Base-by-base conservation (phyloP, 1,140 invertebrate genomes). In the Drepana arcuata region DNA sequence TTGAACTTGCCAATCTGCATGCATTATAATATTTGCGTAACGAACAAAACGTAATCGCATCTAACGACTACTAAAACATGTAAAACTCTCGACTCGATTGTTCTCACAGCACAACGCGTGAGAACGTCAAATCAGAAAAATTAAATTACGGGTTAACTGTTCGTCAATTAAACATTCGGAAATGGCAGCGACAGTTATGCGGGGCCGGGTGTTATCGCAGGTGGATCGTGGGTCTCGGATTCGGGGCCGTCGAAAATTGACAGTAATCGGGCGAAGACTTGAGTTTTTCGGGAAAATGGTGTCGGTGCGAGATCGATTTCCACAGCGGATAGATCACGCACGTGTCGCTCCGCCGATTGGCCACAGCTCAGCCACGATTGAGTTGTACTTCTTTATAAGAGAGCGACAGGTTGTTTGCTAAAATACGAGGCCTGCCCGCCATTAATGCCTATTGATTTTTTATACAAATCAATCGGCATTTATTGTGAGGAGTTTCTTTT, bases 251-350 rank as follows among this genome's bases (percentile, higher is more conserved):
- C 61, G 40, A 59, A 65, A 75, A 72, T 69, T 39, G 54, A 36
- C 41, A 41, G 40, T 78, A 75, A 81, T 81, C 73, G 75, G 75
- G 55, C 71, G 55, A 57, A 55, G 69, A 52, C 66, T 65, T 37
- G 12, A 37, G 54, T 56, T 77, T 77, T 75, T 77, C 52, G 57
- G 62, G 59, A 69, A 74, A 74, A 53, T 63, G 46, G 47, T 29
- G n/a, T 51, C 52, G 50, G 37, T 59, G 25, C 24, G 34, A 41
- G 68, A 74, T 80, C 57, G 69, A 80, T 80, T 80, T 75, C 58
- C 75, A 78, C 66, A 72, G 70, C 65, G 58, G 61, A 77, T 77
- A 75, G 65, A 60, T 48, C 70, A 80, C 75, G 75, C 75, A 70
- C 75, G 75, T 80, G 75, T 57, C 59, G 16, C 25, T 10, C 21